Evolutionary conservation across 2,797 vertebrate genomes (phyloP).

Genomic region (Coregonus sp.): DNA sequence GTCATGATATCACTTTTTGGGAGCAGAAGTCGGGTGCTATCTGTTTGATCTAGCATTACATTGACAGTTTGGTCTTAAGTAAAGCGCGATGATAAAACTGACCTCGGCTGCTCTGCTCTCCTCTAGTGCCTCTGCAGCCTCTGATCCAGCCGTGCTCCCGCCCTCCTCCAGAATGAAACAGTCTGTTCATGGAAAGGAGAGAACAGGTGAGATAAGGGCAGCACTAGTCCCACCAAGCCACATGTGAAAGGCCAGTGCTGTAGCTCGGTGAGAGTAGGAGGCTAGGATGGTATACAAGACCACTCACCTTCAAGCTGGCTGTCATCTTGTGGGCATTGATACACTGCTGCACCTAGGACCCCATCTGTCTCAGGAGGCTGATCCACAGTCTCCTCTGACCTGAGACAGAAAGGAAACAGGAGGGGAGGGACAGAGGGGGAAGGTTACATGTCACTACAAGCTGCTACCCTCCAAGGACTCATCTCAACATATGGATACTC

Average conservation of each 20-base stretch:
- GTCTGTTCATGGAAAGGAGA: slow-evolving; percentile 41
- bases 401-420: slow-evolving; percentile 24
- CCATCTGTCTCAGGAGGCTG: slow-evolving; percentile 17
- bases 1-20: neutral
- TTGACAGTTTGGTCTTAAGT: neutral
- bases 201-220: neutral
- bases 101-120: slow-evolving; percentile 63
- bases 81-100: slow-evolving; percentile 1
- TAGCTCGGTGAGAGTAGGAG: neutral
- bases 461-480: neutral
- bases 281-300: neutral
- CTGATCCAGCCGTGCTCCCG: slow-evolving; percentile 36
- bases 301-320: slow-evolving; percentile 58
- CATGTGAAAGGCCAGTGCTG: neutral
- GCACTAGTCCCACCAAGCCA: neutral
- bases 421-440: neutral
- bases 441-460: neutral
- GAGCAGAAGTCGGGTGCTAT: neutral
- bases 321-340: slow-evolving; percentile 45
- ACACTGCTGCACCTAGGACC: slow-evolving; percentile 37
- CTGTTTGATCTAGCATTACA: neutral
- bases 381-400: slow-evolving; percentile 55
- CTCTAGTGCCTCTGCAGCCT: slow-evolving; percentile 47
- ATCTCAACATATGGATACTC: neutral
- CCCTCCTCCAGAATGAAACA: slow-evolving; percentile 50